Evolutionary conservation across 2,113 vertebrate genomes (phyloP).

Genomic region (Ictalurus furcatus): DNA sequence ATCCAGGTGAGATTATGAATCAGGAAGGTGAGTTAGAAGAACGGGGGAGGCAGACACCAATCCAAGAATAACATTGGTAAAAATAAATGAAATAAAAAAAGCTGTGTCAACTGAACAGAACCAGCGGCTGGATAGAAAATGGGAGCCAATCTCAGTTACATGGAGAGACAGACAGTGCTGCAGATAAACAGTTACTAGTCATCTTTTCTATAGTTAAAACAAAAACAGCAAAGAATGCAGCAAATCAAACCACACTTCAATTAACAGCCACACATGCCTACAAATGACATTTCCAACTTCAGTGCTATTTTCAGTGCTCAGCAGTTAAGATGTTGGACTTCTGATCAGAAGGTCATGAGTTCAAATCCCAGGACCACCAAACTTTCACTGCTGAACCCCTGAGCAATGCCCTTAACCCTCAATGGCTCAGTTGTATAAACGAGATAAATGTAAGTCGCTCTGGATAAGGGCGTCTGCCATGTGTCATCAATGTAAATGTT

Average conservation of each 20-base stretch:
- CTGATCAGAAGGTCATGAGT: too few relatives aligned
- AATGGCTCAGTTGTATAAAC: too few relatives aligned
- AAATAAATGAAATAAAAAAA: not conserved
- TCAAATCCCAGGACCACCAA: too few relatives aligned
- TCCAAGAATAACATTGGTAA: not conserved
- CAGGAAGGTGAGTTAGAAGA: not conserved
- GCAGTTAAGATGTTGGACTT: too few relatives aligned
- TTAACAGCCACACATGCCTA: not conserved
- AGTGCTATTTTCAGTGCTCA: not conserved
- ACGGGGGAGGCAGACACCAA: not conserved
- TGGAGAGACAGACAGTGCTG: not conserved
- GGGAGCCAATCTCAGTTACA: too few relatives aligned
- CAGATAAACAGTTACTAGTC: not conserved
- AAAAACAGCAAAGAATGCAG: not conserved
- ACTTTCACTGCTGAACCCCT: too few relatives aligned
- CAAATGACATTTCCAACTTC: not conserved
- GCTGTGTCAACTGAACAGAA: too few relatives aligned
- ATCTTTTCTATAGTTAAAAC: too few relatives aligned
- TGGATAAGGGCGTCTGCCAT: too few relatives aligned
- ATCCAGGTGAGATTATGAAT: not conserved
- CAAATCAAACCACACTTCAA: not conserved
- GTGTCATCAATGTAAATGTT: too few relatives aligned
- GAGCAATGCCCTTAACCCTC: too few relatives aligned
- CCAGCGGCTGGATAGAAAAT: not conserved
- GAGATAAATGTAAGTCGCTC: too few relatives aligned